Evolutionary conservation across 2,113 vertebrate species (phyloP), one percentile per base, ranked within the genome.

Genomic region (Anser brachyrhynchus): DNA sequence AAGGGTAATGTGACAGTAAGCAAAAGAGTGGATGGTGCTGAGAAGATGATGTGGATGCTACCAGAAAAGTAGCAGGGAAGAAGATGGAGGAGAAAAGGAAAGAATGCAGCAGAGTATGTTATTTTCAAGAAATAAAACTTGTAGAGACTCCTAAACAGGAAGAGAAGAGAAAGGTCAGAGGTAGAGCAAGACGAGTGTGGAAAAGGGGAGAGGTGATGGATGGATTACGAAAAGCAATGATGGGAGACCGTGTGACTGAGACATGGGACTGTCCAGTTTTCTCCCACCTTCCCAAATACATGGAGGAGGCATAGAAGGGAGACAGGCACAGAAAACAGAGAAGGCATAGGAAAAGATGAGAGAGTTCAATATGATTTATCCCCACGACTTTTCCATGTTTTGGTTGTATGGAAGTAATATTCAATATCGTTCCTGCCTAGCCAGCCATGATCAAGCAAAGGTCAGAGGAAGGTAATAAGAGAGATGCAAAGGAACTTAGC

Each of bases 401-500:
- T 95, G 85, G 83, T 90, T 93, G 79, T 87, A 74, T 64, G 96
- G 96, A 92, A 93, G 57, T 76, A 74, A 91, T 93, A 83, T 95
- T 85, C 87, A 49, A 70, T 70, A 76, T 77, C 90, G 58, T 79
- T 87, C 64, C 55, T 89, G 82, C 80, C 62, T 37, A 35, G 92
- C 49, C 67, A 84, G 62, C 73, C 18, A 0, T 5, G 37, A 96
- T 88, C 82, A 92, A 93, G 82, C 69, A 67, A 82, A 94, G 92
- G 91, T 96, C 94, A 93, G 87, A 82, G 41, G 44, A 87, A 92
- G 88, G 55, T 89, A 70, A 94, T 37, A 41, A 41, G 39, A 65
- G 79, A 86, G 73, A 89, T 81, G 89, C 69, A 95, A 92, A 91
- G 75, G 65, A 94, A 94, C 92, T 95, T 80, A 66, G 85, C 78